Percentiles rank a stretch among this genome's conserved stretches.
These are phyloP conservation scores for Leptatherina wallacei DNA, from an alignment of 2,797 vertebrate species.

Conservation along the genomic window DNA sequence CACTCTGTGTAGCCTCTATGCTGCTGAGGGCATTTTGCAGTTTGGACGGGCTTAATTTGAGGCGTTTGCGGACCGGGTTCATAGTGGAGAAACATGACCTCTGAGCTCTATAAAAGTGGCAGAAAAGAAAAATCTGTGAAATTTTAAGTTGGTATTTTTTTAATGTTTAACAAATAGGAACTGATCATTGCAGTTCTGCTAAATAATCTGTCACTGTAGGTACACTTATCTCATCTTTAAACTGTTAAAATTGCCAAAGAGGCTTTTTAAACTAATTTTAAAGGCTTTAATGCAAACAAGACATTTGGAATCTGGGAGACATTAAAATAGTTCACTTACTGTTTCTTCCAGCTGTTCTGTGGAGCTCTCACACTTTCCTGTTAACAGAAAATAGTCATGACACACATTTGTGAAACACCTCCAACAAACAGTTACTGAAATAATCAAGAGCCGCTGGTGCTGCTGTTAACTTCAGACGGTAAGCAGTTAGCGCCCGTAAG, in stretches of 20 bases:
- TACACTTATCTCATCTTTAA: too few relatives aligned
- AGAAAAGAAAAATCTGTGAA: neutral
- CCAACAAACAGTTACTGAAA: neutral
- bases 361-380: constrained; percentile 7
- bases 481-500: neutral
- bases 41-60: constrained; percentile 37
- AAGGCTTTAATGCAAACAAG: neutral
- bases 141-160: too few relatives aligned
- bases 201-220: neutral
- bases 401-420: neutral
- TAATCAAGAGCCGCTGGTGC: neutral
- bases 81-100: constrained; percentile 69
- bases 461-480: neutral
- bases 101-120: constrained; percentile 36
- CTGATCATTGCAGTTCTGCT: neutral
- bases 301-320: neutral
- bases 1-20: too few relatives aligned
- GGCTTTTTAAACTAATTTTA: too few relatives aligned
- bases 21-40: neutral
- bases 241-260: too few relatives aligned
- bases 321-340: constrained; percentile 3
- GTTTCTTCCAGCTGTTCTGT: neutral
- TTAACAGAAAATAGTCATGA: neutral
- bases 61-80: constrained; percentile 65
- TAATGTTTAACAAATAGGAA: neutral